phyloP scores from a whole-genome alignment of 2,888 invertebrate species.

The Lamproptera curius region DNA sequence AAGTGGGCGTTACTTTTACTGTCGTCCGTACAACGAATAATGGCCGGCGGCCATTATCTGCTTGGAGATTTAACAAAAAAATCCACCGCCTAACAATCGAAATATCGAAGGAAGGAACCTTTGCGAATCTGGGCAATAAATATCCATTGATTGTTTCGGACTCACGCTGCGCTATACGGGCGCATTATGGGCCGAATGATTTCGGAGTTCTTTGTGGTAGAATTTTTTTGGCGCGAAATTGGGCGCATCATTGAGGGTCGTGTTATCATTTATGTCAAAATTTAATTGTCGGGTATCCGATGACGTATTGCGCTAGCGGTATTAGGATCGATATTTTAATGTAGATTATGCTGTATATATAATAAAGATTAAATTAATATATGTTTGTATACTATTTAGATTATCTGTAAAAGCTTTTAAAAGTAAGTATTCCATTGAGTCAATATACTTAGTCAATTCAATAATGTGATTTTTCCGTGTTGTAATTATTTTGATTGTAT shows the following conservation, averaged over 20 bases:
- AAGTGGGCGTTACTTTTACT: slow-evolving; percentile 74
- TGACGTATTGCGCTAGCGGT: background rate
- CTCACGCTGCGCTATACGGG: slow-evolving; percentile 75
- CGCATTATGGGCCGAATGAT: slow-evolving; percentile 68
- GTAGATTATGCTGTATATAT: too few species aligned
- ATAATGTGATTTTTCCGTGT: too few species aligned
- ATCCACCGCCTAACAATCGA: slow-evolving; percentile 56
- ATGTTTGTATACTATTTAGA: too few species aligned
- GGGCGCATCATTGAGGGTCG: slow-evolving; percentile 8
- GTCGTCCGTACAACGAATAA: slow-evolving; percentile 66
- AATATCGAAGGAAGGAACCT: slow-evolving; percentile 61
- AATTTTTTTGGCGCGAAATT: slow-evolving; percentile 18
- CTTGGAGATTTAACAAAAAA: slow-evolving; percentile 31
- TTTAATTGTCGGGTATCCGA: background rate
- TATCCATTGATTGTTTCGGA: slow-evolving; percentile 74
- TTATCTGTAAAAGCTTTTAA: too few species aligned
- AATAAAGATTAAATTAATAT: too few species aligned
- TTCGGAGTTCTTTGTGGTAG: slow-evolving; percentile 46
- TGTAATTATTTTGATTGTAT: too few species aligned
- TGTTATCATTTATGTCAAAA: slow-evolving; percentile 25
- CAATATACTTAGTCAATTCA: too few species aligned
- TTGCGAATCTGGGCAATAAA: slow-evolving; percentile 75
- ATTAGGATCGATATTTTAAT: too few species aligned
- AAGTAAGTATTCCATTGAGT: too few species aligned
- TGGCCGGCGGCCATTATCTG: slow-evolving; percentile 59